Evolutionary conservation across 2,888 invertebrate genomes (phyloP).

Genomic region (Spilosoma lubricipeda): DNA sequence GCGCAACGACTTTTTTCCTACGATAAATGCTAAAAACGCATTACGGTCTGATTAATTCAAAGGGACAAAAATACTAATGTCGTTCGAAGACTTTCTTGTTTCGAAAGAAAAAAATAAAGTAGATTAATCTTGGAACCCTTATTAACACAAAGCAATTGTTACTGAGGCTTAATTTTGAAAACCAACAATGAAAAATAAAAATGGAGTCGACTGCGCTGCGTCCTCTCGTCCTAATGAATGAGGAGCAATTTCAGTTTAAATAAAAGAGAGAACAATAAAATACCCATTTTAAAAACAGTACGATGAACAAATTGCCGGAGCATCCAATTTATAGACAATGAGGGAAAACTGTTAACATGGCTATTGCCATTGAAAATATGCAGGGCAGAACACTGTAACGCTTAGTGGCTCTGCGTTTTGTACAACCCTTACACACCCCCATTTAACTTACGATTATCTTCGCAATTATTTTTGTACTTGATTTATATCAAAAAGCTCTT

Average conservation of each 20-base stretch:
- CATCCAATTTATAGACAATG: constrained; percentile 78
- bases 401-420: constrained; percentile 42
- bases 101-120: constrained; percentile 66
- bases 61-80: constrained; percentile 55
- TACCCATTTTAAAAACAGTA: constrained; percentile 79
- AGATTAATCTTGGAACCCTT: constrained; percentile 76
- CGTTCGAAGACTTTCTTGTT: constrained; percentile 59
- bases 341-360: constrained; percentile 73
- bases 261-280: constrained; percentile 83
- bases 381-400: constrained; percentile 51
- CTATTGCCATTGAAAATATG: constrained; percentile 64
- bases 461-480: not conserved
- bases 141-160: constrained; percentile 84
- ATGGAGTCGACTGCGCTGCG: constrained; percentile 76
- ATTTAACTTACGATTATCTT: constrained; percentile 4
- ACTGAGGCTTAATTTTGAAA: constrained; percentile 82
- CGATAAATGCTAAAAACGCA: constrained; percentile 41
- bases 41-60: constrained; percentile 57
- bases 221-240: constrained; percentile 80
- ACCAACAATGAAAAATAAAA: constrained; percentile 84
- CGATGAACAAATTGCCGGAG: constrained; percentile 77
- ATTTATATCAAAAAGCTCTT: not conserved
- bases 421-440: constrained; percentile 33
- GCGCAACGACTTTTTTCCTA: constrained; percentile 29
- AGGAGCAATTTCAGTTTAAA: constrained; percentile 83